phyloP scores from a whole-genome alignment of 2,797 vertebrate species.

The Propithecus perrieri region DNA sequence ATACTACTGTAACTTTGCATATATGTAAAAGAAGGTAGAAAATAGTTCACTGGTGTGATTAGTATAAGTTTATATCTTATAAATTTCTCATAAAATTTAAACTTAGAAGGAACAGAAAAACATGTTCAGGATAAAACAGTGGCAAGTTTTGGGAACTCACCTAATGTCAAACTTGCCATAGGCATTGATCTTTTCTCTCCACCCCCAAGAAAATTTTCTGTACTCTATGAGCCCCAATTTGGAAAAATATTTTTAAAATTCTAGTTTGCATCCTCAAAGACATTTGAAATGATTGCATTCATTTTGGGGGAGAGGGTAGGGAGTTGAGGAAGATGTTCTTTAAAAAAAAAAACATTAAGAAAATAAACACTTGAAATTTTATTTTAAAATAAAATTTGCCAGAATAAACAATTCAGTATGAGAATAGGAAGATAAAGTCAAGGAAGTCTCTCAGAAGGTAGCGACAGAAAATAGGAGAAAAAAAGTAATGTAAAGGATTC shows the following conservation, averaged over 20 bases:
- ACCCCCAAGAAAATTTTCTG: background rate
- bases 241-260: conserved; percentile 46
- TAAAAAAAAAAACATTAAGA: background rate
- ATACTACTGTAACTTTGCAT: background rate
- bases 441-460: conserved; percentile 25
- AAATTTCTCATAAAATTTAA: background rate
- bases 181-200: background rate
- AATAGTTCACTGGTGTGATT: conserved; percentile 13
- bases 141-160: background rate
- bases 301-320: background rate
- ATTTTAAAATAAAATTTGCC: conserved; percentile 46
- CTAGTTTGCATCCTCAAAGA: conserved; percentile 11
- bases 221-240: background rate
- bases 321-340: background rate
- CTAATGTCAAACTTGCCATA: background rate
- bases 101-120: conserved; percentile 7
- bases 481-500: background rate
- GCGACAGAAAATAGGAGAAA: background rate
- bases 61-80: background rate
- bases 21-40: conserved; percentile 24
- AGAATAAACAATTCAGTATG: conserved; percentile 26
- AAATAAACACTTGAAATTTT: conserved; percentile 26
- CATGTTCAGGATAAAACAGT: background rate
- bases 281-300: conserved; percentile 25
- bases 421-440: conserved; percentile 11